Evolutionary conservation across 2,888 invertebrate species (phyloP).

Genomic region (Microctonus aethiopoides): DNA sequence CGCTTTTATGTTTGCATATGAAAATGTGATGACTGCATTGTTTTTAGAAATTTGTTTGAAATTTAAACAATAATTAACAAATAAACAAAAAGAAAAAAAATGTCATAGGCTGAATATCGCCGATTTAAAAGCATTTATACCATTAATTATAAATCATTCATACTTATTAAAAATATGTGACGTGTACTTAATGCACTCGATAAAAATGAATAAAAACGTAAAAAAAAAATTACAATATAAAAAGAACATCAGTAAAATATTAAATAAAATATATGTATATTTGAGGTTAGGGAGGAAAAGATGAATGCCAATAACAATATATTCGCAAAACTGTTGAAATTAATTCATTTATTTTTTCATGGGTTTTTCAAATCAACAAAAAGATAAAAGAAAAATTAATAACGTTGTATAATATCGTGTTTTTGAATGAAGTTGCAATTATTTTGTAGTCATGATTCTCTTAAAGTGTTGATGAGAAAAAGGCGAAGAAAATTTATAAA

Average conservation of each 20-base stretch:
- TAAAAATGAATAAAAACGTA: slow-evolving; percentile 18
- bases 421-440: not conserved
- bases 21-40: not conserved
- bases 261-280: not conserved
- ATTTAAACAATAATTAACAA: not conserved
- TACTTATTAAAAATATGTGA: slow-evolving; percentile 23
- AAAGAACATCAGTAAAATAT: not conserved
- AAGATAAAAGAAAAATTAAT: not conserved
- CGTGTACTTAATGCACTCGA: slow-evolving; percentile 26
- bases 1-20: not conserved
- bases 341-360: slow-evolving; percentile 10
- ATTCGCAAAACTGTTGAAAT: slow-evolving; percentile 10
- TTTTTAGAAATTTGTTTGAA: not conserved
- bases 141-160: slow-evolving; percentile 12
- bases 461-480: not conserved
- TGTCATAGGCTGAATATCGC: slow-evolving; percentile 15
- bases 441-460: not conserved
- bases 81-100: not conserved
- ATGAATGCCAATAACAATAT: not conserved
- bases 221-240: slow-evolving; percentile 30
- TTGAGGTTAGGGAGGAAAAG: not conserved
- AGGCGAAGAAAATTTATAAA: not conserved
- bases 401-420: slow-evolving; percentile 18
- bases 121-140: slow-evolving; percentile 4
- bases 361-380: slow-evolving; percentile 7